Evolutionary conservation across 2,797 vertebrate genomes (phyloP).

Genomic region (Silurus aristotelis): DNA sequence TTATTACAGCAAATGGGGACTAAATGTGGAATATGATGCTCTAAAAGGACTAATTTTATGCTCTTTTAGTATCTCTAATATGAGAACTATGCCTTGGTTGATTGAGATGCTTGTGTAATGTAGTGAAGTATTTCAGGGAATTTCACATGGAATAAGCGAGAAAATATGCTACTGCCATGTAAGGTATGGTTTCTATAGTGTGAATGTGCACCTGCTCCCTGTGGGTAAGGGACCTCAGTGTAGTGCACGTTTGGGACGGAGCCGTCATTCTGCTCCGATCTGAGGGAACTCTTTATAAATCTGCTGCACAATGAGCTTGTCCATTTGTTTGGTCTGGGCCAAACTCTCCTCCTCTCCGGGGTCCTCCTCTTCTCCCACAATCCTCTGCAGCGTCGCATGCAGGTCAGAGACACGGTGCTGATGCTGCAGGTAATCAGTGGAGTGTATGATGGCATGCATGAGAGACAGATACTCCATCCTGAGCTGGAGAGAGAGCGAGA

Average conservation of each 20-base stretch:
- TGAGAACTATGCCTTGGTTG: neutral
- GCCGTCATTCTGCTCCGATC: slow-evolving; percentile 68
- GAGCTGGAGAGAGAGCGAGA: slow-evolving; percentile 72
- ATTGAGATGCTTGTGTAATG: neutral
- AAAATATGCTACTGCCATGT: neutral
- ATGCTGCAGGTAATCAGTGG: slow-evolving; percentile 92
- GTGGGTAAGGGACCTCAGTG: neutral
- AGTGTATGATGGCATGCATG: slow-evolving; percentile 92
- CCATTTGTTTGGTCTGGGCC: slow-evolving; percentile 89
- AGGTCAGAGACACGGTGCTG: slow-evolving; percentile 88
- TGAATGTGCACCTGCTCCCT: neutral
- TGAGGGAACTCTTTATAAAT: slow-evolving; percentile 93
- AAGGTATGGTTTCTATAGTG: too few relatives aligned
- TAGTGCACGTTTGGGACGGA: neutral
- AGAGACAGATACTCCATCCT: slow-evolving; percentile 97
- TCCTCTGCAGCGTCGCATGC: slow-evolving; percentile 87
- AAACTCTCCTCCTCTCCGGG: slow-evolving; percentile 69
- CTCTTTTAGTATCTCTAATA: neutral
- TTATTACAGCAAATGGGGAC: too few relatives aligned
- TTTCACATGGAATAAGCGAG: too few relatives aligned
- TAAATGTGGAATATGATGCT: too few relatives aligned
- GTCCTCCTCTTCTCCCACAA: slow-evolving; percentile 84
- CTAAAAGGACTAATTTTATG: too few relatives aligned
- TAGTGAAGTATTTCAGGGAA: neutral
- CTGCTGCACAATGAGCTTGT: slow-evolving; percentile 92